phyloP scores from a whole-genome alignment of 2,888 invertebrate species.

The Acanthosepion esculentum region DNA sequence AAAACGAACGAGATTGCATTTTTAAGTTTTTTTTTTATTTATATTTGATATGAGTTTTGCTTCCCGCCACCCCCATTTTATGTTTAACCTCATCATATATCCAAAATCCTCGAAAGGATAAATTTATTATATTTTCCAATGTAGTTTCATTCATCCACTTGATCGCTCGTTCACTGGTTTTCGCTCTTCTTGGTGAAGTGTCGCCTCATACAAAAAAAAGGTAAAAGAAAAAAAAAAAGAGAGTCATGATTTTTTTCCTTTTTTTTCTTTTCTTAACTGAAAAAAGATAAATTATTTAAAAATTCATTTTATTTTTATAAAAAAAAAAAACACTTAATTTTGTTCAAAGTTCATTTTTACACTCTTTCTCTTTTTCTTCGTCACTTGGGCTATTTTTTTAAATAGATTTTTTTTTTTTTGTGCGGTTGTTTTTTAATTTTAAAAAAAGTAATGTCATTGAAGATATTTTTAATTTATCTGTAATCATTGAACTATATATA shows the following conservation, averaged over 20 bases:
- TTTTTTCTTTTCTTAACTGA: too few relatives aligned
- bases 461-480: too few relatives aligned
- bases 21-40: background rate
- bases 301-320: background rate
- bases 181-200: slow-evolving; percentile 14
- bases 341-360: too few relatives aligned
- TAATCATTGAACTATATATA: too few relatives aligned
- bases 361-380: too few relatives aligned
- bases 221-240: too few relatives aligned
- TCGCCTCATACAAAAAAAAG: background rate
- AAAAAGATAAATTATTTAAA: background rate
- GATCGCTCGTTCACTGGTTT: background rate
- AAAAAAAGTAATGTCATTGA: too few relatives aligned
- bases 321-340: background rate
- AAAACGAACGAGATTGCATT: too few relatives aligned
- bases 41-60: background rate
- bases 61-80: background rate
- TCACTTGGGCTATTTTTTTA: too few relatives aligned
- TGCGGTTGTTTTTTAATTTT: too few relatives aligned
- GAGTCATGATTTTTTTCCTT: too few relatives aligned
- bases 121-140: background rate
- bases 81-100: background rate
- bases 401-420: too few relatives aligned
- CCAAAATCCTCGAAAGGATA: background rate
- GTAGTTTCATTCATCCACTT: background rate